A percentile compares a stretch with the other conserved stretches of the same genome.
Evolutionary conservation across 2,113 vertebrate species (phyloP).

Genomic region (Melanotaenia duboulayi): DNA sequence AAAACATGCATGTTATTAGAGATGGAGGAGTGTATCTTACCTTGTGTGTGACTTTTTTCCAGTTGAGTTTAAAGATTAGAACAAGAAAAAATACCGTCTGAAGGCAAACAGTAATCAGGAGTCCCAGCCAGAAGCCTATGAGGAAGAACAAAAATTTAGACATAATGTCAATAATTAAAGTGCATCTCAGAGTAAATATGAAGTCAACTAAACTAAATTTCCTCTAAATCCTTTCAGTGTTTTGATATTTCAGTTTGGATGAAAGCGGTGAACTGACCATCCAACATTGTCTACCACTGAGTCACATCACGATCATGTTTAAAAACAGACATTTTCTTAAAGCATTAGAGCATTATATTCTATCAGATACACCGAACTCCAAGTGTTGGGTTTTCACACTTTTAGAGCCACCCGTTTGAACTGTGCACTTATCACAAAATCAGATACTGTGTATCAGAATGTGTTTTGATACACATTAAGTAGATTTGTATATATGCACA

Average conservation of each 20-base stretch:
- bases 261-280: no score
- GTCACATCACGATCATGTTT: no score
- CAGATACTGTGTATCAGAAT: no score
- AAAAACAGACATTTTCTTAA: not conserved
- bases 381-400: no score
- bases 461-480: not conserved
- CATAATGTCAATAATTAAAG: not conserved
- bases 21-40: slow-evolving; percentile 62
- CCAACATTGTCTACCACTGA: not conserved
- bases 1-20: not conserved
- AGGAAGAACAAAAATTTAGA: slow-evolving; percentile 24
- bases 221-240: no score
- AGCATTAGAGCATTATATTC: not conserved
- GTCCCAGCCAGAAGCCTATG: slow-evolving; percentile 89
- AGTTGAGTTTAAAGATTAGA: slow-evolving; percentile 87
- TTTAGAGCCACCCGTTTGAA: no score
- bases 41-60: slow-evolving; percentile 88
- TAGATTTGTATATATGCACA: not conserved
- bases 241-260: no score
- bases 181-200: not conserved
- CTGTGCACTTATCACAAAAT: not conserved
- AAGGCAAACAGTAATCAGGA: slow-evolving; percentile 78
- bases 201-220: no score
- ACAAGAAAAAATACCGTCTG: slow-evolving; percentile 82
- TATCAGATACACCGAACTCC: not conserved